Percentiles rank a stretch among this genome's conserved stretches.
phyloP scores from a whole-genome alignment of 2,888 invertebrate species.

The Osmoderma eremita region DNA sequence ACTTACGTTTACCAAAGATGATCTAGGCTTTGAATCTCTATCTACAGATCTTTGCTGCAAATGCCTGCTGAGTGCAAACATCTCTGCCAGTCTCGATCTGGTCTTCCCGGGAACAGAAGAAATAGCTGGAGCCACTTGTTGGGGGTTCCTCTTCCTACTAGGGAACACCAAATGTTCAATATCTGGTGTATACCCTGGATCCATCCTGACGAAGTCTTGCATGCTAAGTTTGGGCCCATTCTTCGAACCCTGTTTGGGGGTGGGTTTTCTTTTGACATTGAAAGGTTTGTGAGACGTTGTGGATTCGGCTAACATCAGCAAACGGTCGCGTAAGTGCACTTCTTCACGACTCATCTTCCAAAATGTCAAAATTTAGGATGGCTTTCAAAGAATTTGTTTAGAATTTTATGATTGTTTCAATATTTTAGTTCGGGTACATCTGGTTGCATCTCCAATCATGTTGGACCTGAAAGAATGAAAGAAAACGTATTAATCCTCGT shows the following conservation, averaged over 20 bases:
- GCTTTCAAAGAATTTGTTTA: too few relatives aligned
- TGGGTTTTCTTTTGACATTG: conserved; percentile 60
- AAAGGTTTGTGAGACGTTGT: conserved; percentile 59
- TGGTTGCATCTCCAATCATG: too few relatives aligned
- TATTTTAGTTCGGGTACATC: too few relatives aligned
- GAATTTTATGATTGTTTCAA: too few relatives aligned
- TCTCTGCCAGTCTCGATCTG: conserved; percentile 66
- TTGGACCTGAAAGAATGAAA: background rate
- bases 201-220: conserved; percentile 63
- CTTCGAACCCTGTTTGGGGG: conserved; percentile 61
- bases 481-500: too few relatives aligned
- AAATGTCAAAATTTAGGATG: too few relatives aligned
- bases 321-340: conserved; percentile 65
- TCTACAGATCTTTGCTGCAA: conserved; percentile 61
- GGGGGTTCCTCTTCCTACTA: conserved; percentile 62
- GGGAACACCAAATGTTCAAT: conserved; percentile 70
- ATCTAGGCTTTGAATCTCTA: conserved; percentile 56
- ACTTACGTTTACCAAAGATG: conserved; percentile 57
- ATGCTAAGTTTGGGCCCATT: conserved; percentile 58
- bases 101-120: conserved; percentile 52
- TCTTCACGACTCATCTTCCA: conserved; percentile 65
- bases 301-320: conserved; percentile 66
- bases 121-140: conserved; percentile 63
- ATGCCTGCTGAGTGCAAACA: conserved; percentile 65
- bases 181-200: conserved; percentile 68